Evolutionary conservation across 2,113 vertebrate species (phyloP), one percentile per base, ranked within the genome.

Genomic region (Acanthochromis polyacanthus): DNA sequence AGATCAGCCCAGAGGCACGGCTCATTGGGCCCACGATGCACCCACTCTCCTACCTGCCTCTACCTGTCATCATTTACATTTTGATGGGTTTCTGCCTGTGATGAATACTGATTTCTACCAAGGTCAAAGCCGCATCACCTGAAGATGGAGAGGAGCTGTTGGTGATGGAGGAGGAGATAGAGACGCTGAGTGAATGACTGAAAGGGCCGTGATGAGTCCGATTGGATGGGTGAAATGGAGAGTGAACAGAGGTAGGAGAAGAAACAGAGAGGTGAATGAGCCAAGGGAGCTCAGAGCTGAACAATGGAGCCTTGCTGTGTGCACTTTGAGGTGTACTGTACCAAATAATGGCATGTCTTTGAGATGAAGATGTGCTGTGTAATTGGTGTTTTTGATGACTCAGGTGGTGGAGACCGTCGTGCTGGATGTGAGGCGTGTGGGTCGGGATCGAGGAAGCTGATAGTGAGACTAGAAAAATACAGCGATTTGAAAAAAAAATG

Each of bases 11-110:
- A 28, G 11, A 46, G 89, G 84, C 91, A 91, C 45, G 62, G 81
- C 83, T 93, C 91, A 90, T 89, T 90, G 91, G 82, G 84, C 30
- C 0, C 64, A 88, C 80, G 72, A 25, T n/a, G 53, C 32, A 5
- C 40, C 66, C 78, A 32, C 65, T 76, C 70, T 55, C 23, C 48
- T 63, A 65, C 71, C 78, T 51, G 16, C 12, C 25, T 91, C 88
- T 56, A 77, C 90, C 77, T 23, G 6, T 71, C 85, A 81, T 76
- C 67, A 82, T 92, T 95, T 94, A 79, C 90, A 92, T 93, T 90
- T 85, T 90, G 65, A 84, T 82, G 14, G 57, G 62, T 81, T 84
- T 88, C 62, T 43, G 52, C 19, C 28, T 69, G 36, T 10, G 65
- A 81, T 57, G 71, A 80, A 30, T 60, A 81, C 86, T 82, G 80